A percentile compares a stretch with the other conserved stretches of the same genome.
Conservation (phyloP, 2,113 vertebrate species). For the Myrmophylax atrothorax region DNA sequence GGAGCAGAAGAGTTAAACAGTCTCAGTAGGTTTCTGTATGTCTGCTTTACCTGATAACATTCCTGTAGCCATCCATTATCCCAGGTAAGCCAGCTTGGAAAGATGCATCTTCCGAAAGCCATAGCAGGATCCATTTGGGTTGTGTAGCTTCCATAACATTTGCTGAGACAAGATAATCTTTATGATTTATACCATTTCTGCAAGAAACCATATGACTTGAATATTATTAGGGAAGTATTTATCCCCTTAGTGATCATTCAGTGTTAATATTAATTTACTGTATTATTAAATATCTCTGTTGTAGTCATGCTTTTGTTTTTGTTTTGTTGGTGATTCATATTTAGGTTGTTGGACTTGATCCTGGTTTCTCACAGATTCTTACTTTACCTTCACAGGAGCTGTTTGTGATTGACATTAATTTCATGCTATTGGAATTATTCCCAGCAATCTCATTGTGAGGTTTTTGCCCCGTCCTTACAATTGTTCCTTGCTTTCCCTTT, state of each 20-base stretch:
- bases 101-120: background rate
- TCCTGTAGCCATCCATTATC: background rate
- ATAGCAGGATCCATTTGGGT: background rate
- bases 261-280: background rate
- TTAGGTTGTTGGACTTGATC: background rate
- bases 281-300: background rate
- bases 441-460: background rate
- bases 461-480: background rate
- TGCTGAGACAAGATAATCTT: background rate
- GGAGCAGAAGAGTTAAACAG: background rate
- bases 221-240: background rate
- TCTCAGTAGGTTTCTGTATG: background rate
- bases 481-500: constrained; percentile 37
- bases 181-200: background rate
- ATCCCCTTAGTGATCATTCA: background rate
- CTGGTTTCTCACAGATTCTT: constrained; percentile 21
- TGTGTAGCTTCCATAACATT: background rate
- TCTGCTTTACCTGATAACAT: background rate
- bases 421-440: constrained; percentile 47
- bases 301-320: background rate
- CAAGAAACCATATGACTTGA: background rate
- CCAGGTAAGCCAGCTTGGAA: background rate
- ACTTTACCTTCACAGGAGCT: constrained; percentile 5
- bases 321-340: background rate
- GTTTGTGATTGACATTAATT: constrained; percentile 61